These are phyloP conservation scores for Buceros bicornis DNA, from an alignment of 2,797 vertebrate species.

Conservation along the genomic window DNA sequence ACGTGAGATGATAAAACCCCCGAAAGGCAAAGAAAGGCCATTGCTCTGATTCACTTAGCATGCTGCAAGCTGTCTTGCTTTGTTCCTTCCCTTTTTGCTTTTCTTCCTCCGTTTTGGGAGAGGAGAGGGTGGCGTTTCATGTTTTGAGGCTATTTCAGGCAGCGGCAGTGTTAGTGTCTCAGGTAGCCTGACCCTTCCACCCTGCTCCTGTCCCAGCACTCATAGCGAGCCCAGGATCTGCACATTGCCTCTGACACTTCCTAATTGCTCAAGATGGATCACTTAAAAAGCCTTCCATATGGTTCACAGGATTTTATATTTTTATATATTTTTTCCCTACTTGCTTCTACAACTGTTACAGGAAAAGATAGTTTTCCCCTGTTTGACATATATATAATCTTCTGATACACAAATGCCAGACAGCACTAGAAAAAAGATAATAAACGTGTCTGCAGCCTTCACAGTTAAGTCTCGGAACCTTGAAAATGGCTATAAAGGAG, in stretches of 20 bases:
- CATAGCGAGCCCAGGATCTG: not conserved
- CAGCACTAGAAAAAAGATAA: slow-evolving; percentile 67
- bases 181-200: not conserved
- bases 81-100: not conserved
- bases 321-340: not conserved
- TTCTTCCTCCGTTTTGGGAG: not conserved
- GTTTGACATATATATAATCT: slow-evolving; percentile 70
- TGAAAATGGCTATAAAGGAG: slow-evolving; percentile 35
- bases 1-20: not conserved
- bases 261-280: slow-evolving; percentile 68
- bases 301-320: slow-evolving; percentile 34
- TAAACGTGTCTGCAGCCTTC: slow-evolving; percentile 67
- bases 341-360: slow-evolving; percentile 65
- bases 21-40: slow-evolving; percentile 55
- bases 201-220: not conserved
- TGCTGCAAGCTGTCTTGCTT: slow-evolving; percentile 48
- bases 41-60: slow-evolving; percentile 46
- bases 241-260: slow-evolving; percentile 32
- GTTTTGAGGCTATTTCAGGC: not conserved
- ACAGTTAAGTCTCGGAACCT: slow-evolving; percentile 67
- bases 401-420: slow-evolving; percentile 74
- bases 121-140: rapidly evolving
- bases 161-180: not conserved
- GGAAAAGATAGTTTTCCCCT: slow-evolving; percentile 59
- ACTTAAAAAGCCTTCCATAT: slow-evolving; percentile 67